phyloP scores from a whole-genome alignment of 1,140 invertebrate species.

The Drosophila kohkoa region DNA sequence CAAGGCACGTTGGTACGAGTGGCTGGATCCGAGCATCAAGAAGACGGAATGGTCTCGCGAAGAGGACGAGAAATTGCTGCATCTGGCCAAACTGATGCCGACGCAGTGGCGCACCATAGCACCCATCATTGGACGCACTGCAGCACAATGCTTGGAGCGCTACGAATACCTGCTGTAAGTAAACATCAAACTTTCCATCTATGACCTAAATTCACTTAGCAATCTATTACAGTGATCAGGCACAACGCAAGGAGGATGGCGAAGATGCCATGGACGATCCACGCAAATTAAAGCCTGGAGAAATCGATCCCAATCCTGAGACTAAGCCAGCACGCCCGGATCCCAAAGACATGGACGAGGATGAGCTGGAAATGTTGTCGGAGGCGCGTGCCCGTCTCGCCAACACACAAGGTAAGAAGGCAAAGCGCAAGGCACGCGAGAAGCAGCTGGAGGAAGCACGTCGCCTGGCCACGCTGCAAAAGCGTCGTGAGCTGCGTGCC shows the following conservation, averaged over 20 bases:
- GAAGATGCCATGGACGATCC: constrained; percentile 97
- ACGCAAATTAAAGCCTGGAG: constrained; percentile 98
- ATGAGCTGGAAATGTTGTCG: constrained; percentile 99
- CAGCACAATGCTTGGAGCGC: constrained; percentile 98
- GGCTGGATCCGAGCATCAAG: constrained; percentile 99
- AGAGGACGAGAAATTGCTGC: constrained; percentile 99
- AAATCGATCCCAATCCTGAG: constrained; percentile 99
- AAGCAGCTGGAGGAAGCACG: constrained; percentile 99
- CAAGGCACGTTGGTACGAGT: constrained; percentile 99
- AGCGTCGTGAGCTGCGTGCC: constrained; percentile 97
- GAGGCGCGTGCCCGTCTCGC: constrained; percentile 99
- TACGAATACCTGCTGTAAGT: constrained; percentile 98
- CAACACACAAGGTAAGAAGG: constrained; percentile 99
- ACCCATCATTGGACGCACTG: constrained; percentile 98
- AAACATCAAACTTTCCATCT: background rate
- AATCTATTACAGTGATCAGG: constrained; percentile 92
- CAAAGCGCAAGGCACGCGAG: constrained; percentile 99
- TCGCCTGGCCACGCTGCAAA: constrained; percentile 97
- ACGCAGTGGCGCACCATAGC: constrained; percentile 99
- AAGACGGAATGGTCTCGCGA: constrained; percentile 99
- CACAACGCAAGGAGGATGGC: constrained; percentile 98
- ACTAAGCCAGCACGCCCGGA: constrained; percentile 99
- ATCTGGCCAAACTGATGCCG: constrained; percentile 99
- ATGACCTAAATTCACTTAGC: background rate
- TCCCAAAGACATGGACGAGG: constrained; percentile 99